Percentiles rank a stretch among this genome's conserved stretches.
These are phyloP conservation scores for Oncorhynchus clarkii DNA, from an alignment of 2,113 vertebrate genomes.

Conservation along the genomic window DNA sequence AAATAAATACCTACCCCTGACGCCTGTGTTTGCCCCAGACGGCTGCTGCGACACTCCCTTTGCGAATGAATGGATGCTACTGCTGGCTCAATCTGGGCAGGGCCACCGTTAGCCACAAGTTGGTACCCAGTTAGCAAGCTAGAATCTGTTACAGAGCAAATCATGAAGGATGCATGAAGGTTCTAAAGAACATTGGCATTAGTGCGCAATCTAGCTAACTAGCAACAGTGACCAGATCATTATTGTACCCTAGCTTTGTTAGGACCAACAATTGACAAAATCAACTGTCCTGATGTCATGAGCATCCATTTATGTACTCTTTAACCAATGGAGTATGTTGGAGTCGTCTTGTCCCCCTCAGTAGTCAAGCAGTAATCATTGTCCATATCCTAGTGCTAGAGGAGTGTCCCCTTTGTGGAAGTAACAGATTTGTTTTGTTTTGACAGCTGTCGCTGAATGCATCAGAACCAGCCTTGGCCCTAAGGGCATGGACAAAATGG, in stretches of 20 bases:
- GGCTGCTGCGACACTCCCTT: not conserved
- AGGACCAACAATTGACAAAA: no score
- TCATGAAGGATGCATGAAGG: no score
- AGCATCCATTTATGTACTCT: no score
- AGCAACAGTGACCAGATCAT: no score
- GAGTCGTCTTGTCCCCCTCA: not conserved
- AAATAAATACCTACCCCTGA: not conserved
- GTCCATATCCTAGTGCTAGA: not conserved
- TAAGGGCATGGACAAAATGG: slow-evolving; percentile 99
- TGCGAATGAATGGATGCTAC: not conserved
- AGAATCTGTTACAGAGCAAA: not conserved
- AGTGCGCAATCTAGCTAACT: no score
- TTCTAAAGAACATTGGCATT: no score
- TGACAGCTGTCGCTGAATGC: slow-evolving; percentile 91
- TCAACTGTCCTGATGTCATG: no score
- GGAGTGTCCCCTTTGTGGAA: not conserved
- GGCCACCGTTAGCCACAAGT: not conserved
- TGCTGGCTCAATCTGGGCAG: not conserved
- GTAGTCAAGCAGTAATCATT: not conserved
- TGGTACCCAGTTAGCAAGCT: not conserved
- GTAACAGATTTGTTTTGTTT: not conserved
- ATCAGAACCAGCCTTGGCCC: slow-evolving; percentile 96
- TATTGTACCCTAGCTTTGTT: no score
- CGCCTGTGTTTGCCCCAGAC: not conserved
- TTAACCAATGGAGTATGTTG: not conserved